These are phyloP conservation scores for Magallana ariakensis DNA, from an alignment of 1,140 invertebrate genomes.

Conservation along the genomic window DNA sequence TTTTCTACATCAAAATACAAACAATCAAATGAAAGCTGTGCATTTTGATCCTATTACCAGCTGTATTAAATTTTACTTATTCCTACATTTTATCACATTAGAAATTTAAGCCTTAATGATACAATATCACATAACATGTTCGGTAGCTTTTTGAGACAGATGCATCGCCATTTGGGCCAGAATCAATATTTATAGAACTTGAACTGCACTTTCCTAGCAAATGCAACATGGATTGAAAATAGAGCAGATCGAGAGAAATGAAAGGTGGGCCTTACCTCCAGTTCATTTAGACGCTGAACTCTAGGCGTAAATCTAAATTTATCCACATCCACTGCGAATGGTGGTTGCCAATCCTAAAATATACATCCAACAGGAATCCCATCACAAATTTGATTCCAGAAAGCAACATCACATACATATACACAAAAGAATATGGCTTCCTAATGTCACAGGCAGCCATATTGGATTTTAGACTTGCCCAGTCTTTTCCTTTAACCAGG, in stretches of 20 bases:
- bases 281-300: conserved; percentile 97
- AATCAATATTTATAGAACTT: neutral
- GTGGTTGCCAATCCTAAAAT: conserved; percentile 95
- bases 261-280: conserved; percentile 84
- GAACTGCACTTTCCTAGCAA: no score
- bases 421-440: conserved; percentile 53
- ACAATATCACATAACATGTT: no score
- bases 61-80: no score
- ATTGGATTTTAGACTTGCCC: conserved; percentile 43
- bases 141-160: neutral
- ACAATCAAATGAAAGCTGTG: no score
- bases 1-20: no score
- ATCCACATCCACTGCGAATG: conserved; percentile 98
- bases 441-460: conserved; percentile 56
- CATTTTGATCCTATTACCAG: no score
- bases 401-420: neutral
- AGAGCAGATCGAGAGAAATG: no score
- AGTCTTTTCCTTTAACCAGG: neutral
- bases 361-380: conserved; percentile 28
- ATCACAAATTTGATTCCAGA: conserved; percentile 20
- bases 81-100: no score
- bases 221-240: no score
- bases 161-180: neutral
- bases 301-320: conserved; percentile 97
- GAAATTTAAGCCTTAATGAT: no score